Conservation (phyloP, 2,113 vertebrate species). For the Brachyhypopomus occidentalis region DNA sequence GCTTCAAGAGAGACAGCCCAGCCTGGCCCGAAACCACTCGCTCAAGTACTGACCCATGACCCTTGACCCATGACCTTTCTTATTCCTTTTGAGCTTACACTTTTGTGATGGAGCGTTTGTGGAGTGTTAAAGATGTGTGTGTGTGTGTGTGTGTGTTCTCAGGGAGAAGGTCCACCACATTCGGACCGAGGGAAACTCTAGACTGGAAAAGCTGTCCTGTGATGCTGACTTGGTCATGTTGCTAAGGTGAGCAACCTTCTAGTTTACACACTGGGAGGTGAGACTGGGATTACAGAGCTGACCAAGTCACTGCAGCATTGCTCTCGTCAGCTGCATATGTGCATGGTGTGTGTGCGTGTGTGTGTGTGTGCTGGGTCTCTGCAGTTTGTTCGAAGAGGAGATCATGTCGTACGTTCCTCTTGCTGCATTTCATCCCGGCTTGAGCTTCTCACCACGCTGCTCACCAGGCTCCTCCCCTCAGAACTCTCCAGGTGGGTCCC, state of each 20-base stretch:
- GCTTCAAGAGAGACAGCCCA: constrained; percentile 87
- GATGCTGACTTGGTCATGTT: constrained; percentile 90
- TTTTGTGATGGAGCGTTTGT: not conserved
- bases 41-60: constrained; percentile 83
- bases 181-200: constrained; percentile 85
- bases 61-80: not conserved
- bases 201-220: constrained; percentile 86
- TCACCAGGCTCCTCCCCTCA: constrained; percentile 89
- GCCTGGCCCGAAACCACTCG: constrained; percentile 82
- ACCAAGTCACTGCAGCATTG: no score
- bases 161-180: constrained; percentile 94
- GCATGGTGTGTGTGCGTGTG: not conserved
- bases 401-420: constrained; percentile 88
- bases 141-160: constrained; percentile 28
- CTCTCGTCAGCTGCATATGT: no score
- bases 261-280: not conserved
- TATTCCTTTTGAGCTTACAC: not conserved
- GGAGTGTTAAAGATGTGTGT: not conserved
- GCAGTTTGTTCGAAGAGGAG: constrained; percentile 90
- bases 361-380: not conserved
- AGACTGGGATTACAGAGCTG: no score
- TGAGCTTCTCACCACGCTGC: constrained; percentile 86
- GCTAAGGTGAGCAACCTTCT: constrained; percentile 74
- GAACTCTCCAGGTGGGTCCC: constrained; percentile 83
- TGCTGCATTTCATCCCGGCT: constrained; percentile 84